Evolutionary conservation across 2,888 invertebrate species (phyloP), one percentile per base, ranked within the genome.

Genomic region (Callyntrura sp.): DNA sequence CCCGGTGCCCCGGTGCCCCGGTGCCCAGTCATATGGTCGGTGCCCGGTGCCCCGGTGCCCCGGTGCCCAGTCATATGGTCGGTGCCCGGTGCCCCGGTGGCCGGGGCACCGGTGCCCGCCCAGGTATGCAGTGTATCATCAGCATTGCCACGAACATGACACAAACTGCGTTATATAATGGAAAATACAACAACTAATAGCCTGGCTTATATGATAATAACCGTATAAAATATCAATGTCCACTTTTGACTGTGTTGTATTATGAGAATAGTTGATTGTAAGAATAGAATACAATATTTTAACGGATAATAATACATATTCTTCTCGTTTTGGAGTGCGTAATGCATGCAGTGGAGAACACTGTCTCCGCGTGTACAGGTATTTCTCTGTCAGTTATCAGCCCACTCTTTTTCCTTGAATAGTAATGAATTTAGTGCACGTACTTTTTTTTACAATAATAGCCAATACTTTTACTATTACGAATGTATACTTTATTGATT

Each of bases 321-420:
- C 23, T 51, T 12, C 51, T 76, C n/a, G n/a, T 20, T 14, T 35
- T 35, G 43, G 51, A 23, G 57, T 9, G 17, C 57, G 8, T 57
- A 57, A 35, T 35, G 35, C 35, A 35, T 35, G 35, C 6, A 35
- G 2, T 6, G 3, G 35, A 35, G 17, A 57, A n/a, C 8, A 3
- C 57, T n/a, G 4, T 14, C 57, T 57, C n/a, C 4, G 17, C 8
- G 14, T 17, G 57, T 17, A n/a, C 14, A 57, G 17, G 57, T 57
- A 57, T 17, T 35, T 35, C 35, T 35, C 35, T 35, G 17, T 17
- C 17, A 57, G 28, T 28, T 25, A 55, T 78, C 51, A 78, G 23
- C 78, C 78, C 78, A 78, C 78, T 55, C 78, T 55, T 78, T 76
- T 78, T 23, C 78, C 51, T 57, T n/a, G 78, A 78, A 78, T 78